Base-by-base conservation (phyloP, 2,797 vertebrate genomes). In the Lycodopsis pacificus region DNA sequence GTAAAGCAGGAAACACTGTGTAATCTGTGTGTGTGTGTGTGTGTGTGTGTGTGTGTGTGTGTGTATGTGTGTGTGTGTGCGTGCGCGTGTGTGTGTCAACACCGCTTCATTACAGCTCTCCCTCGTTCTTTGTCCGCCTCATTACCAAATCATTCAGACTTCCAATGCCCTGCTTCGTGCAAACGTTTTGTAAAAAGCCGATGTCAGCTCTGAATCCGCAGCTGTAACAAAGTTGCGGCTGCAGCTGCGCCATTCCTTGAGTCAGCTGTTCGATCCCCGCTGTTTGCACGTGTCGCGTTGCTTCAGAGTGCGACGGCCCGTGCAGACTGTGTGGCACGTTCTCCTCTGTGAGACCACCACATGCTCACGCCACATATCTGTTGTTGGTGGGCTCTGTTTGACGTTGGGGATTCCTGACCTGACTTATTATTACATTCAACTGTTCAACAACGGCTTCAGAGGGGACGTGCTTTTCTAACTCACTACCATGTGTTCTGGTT, bases 1-100 rank as follows among this genome's bases (percentile, higher is more conserved):
- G 92, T 91, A 90, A 91, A 93, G 90, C 89, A 93, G 89, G 86
- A 94, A 94, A 95, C 92, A 92, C 82, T 22, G 85, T 83, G 89
- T 94, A 94, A 94, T 91, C 90, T 71, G 54, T 76, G 40, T 74
- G 66, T 81, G 78, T 66, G 82, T 68, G 51, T 53, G 49, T 75
- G 82, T 58, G 81, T 68, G 38, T 76, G 17, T 65, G 58, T 53
- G 46, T 20, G 46, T 48, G 46, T 20, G 46, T 20, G 46, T 48
- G 40, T 74, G 66, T 82, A 77, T 66, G 82, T 71, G 51, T 53
- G 49, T 75, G 82, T 58, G 81, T 68, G 38, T 76, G 17, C 65
- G 58, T 53, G 46, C 20, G 46, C n/a, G 46, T 69, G 78, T 71
- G 20, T 57, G 32, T 73, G 73, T 76, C 71, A 68, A 27, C 63